These are phyloP conservation scores for Spilogale gracilis DNA, from an alignment of 2,113 vertebrate species.

Conservation along the genomic window DNA sequence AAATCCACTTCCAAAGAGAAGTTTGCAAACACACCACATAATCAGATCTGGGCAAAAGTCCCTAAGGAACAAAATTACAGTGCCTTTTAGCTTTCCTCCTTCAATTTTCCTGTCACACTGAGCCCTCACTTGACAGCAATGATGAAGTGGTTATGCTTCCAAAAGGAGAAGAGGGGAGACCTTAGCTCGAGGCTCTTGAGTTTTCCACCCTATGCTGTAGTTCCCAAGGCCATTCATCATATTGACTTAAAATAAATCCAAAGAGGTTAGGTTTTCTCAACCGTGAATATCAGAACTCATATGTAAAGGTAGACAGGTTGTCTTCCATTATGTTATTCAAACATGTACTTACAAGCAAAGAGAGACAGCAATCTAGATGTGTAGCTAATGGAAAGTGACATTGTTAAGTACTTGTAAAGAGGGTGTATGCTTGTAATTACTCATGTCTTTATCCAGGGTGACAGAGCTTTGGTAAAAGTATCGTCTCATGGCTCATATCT, in stretches of 20 bases:
- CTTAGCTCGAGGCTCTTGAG: slow-evolving; percentile 51
- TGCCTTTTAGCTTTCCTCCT: slow-evolving; percentile 44
- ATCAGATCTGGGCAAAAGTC: slow-evolving; percentile 12
- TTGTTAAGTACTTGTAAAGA: slow-evolving; percentile 19
- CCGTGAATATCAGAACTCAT: slow-evolving; percentile 61
- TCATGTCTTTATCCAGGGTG: slow-evolving; percentile 25
- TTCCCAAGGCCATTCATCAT: slow-evolving; percentile 62
- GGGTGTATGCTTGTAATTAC: neutral
- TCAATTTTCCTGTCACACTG: neutral
- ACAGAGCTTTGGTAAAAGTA: slow-evolving; percentile 15
- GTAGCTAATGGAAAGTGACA: slow-evolving; percentile 63
- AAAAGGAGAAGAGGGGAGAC: neutral
- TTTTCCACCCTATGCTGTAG: slow-evolving; percentile 11
- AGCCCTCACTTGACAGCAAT: slow-evolving; percentile 63
- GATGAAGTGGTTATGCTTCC: slow-evolving; percentile 58
- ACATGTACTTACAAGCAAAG: slow-evolving; percentile 59
- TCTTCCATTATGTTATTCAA: slow-evolving; percentile 54
- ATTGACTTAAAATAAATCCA: slow-evolving; percentile 69
- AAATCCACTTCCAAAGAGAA: neutral
- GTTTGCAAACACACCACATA: slow-evolving; percentile 9
- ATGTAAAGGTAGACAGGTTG: slow-evolving; percentile 61
- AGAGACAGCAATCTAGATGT: slow-evolving; percentile 50
- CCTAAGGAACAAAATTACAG: slow-evolving; percentile 51
- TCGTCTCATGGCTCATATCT: neutral
- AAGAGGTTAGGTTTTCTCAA: slow-evolving; percentile 65